Conservation (phyloP, 2,888 invertebrate genomes). For the Tipula helvola region DNA sequence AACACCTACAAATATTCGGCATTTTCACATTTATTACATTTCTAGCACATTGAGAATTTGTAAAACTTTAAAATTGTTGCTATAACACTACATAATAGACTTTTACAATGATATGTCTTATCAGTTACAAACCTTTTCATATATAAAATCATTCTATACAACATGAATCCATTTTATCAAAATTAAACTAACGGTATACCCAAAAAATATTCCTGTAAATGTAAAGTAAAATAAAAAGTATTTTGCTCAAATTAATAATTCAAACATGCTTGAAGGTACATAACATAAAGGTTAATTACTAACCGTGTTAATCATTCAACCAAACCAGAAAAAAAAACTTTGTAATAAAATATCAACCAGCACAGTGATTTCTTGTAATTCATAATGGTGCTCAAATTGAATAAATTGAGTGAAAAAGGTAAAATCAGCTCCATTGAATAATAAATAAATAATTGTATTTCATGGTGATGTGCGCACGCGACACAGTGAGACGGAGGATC, state of each 20-base stretch:
- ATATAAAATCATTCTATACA: too few species aligned
- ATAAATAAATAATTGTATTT: neutral
- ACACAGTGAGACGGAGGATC: neutral
- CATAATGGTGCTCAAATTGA: neutral
- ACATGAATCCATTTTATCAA: too few species aligned
- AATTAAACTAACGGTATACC: neutral
- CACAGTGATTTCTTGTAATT: neutral
- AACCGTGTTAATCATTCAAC: neutral
- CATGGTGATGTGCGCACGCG: neutral
- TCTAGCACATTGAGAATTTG: too few species aligned
- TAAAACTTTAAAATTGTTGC: too few species aligned
- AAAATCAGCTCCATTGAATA: neutral
- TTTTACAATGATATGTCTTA: too few species aligned
- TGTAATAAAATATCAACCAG: neutral
- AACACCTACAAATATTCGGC: too few species aligned
- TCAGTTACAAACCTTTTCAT: too few species aligned
- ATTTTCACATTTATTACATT: too few species aligned
- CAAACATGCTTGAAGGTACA: neutral
- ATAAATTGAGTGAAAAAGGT: neutral
- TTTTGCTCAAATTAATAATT: neutral
- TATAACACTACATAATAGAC: too few species aligned
- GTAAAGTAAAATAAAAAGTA: neutral
- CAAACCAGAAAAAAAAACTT: neutral
- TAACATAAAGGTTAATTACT: neutral
- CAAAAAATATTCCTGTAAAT: neutral